A percentile compares a stretch with the other conserved stretches of the same genome.
Conservation (phyloP, 2,797 vertebrate genomes). For the Danio kyathit region DNA sequence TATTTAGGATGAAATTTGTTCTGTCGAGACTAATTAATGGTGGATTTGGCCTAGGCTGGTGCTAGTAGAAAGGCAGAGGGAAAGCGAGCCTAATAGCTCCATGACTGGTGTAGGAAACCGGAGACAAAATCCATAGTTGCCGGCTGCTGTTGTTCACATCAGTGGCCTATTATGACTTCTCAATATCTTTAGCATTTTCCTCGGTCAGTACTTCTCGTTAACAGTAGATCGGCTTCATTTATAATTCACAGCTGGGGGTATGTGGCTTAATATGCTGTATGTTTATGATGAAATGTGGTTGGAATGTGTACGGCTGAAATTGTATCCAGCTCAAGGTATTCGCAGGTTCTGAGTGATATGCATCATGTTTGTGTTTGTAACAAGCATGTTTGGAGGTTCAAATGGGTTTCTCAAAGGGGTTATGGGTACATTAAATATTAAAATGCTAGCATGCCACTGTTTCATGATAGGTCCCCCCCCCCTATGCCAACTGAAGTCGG, state of each 20-base stretch:
- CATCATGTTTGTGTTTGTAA: conserved; percentile 52
- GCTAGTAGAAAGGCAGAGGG: conserved; percentile 83
- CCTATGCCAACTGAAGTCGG: conserved; percentile 50
- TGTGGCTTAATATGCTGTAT: conserved; percentile 58
- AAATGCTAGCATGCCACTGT: conserved; percentile 76
- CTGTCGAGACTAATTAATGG: conserved; percentile 57
- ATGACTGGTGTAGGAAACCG: conserved; percentile 89
- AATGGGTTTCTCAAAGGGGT: conserved; percentile 73
- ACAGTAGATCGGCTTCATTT: conserved; percentile 71
- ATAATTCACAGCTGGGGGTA: conserved; percentile 68
- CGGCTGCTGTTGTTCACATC: conserved; percentile 86
- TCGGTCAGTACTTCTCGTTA: conserved; percentile 72
- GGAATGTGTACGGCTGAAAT: conserved; percentile 12
- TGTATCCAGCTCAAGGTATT: conserved; percentile 56
- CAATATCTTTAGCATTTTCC: conserved; percentile 77
- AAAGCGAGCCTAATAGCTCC: conserved; percentile 95
- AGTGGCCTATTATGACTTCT: conserved; percentile 83
- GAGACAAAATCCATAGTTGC: conserved; percentile 94
- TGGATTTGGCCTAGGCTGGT: conserved; percentile 87
- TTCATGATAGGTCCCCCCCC: conserved; percentile 75
- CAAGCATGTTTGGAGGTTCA: conserved; percentile 27
- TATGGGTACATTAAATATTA: conserved; percentile 80
- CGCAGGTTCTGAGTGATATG: conserved; percentile 23
- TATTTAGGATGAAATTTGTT: conserved; percentile 54
- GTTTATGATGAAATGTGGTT: conserved; percentile 48